Evolutionary conservation across 1,140 invertebrate genomes (phyloP).

Genomic region (Zaprionus nigranus): DNA sequence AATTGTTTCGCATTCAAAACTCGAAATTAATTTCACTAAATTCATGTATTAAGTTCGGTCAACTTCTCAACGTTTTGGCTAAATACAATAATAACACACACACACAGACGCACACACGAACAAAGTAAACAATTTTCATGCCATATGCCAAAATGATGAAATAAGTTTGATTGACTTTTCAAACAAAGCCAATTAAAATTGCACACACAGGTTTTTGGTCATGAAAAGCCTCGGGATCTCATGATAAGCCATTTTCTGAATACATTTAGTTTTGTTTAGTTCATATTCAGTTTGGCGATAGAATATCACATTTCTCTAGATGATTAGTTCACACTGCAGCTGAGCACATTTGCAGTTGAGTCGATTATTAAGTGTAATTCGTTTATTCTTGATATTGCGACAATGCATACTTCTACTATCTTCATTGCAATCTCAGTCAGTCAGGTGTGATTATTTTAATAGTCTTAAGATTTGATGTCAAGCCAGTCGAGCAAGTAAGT

Average conservation of each 20-base stretch:
- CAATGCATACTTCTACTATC: not conserved
- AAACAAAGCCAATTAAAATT: slow-evolving; percentile 8
- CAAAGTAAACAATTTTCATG: not conserved
- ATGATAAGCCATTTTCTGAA: not conserved
- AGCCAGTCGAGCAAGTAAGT: not conserved
- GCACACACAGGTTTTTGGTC: slow-evolving; percentile 1
- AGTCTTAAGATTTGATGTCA: not conserved
- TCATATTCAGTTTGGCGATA: not conserved
- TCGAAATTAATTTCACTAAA: not conserved
- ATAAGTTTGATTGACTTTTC: slow-evolving; percentile 10
- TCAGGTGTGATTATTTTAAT: not conserved
- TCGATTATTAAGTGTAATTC: not conserved
- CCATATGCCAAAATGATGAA: not conserved
- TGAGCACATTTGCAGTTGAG: not conserved
- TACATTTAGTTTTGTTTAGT: not conserved
- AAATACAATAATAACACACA: slow-evolving; percentile 5
- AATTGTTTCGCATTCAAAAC: not conserved
- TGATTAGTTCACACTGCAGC: not conserved
- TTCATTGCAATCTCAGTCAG: not conserved
- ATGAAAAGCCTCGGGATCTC: not conserved
- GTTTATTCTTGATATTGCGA: not conserved
- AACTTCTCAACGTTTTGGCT: not conserved
- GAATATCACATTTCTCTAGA: not conserved
- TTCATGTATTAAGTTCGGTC: slow-evolving; percentile 1
- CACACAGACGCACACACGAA: not conserved